Evolutionary conservation across 2,888 invertebrate genomes (phyloP).

Genomic region (Lithophane semibrunnea): DNA sequence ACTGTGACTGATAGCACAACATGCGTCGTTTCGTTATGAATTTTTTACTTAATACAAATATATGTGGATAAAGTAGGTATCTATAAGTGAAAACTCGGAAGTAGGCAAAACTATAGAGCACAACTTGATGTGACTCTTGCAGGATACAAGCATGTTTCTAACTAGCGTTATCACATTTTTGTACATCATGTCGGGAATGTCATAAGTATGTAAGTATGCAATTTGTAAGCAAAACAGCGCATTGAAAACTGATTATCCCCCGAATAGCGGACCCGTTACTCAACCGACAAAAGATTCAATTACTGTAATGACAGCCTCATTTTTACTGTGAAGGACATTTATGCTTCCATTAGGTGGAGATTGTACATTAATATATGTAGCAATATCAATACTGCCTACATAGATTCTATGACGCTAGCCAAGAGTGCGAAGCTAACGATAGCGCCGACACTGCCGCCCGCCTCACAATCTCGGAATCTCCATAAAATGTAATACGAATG

Average conservation of each 20-base stretch:
- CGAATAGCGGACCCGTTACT: neutral
- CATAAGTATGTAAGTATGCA: neutral
- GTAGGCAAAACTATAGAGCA: neutral
- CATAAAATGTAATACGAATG: neutral
- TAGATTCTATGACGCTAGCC: neutral
- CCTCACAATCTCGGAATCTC: neutral
- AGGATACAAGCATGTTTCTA: neutral
- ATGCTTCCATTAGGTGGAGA: slow-evolving; percentile 43
- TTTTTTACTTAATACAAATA: neutral
- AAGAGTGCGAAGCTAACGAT: neutral
- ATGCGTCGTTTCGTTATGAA: neutral
- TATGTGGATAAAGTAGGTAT: neutral
- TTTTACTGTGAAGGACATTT: neutral
- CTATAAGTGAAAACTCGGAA: neutral
- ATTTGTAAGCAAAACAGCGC: slow-evolving; percentile 4
- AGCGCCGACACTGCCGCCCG: neutral
- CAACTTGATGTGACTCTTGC: neutral
- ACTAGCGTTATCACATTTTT: neutral
- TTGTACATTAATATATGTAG: slow-evolving; percentile 20
- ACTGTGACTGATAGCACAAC: neutral
- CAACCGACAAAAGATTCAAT: neutral
- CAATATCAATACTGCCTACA: neutral
- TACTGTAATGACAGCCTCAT: neutral
- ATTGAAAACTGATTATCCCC: neutral
- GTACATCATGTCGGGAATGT: neutral